Percentiles rank a stretch among this genome's conserved stretches.
These are phyloP conservation scores for Dolichomitus sp. DNA, from an alignment of 2,888 invertebrate genomes.

Conservation along the genomic window DNA sequence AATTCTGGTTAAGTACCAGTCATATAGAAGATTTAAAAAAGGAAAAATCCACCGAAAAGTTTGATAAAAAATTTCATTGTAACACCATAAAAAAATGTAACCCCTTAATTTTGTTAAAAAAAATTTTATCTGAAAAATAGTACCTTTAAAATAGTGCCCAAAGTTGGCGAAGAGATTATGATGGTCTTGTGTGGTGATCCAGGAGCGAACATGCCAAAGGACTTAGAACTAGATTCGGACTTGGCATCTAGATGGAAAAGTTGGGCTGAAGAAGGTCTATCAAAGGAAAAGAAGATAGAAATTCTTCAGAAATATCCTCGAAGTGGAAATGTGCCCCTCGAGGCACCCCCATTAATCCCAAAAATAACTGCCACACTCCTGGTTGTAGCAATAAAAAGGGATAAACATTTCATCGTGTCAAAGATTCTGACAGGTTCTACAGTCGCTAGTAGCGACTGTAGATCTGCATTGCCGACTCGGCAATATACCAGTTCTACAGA, in stretches of 20 bases:
- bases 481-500: too few species aligned
- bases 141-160: too few species aligned
- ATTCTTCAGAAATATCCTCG: slow-evolving; percentile 59
- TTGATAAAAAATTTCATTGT: too few species aligned
- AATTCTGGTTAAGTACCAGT: too few species aligned
- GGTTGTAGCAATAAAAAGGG: slow-evolving; percentile 55
- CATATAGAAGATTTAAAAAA: too few species aligned
- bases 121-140: too few species aligned
- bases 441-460: too few species aligned
- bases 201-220: slow-evolving; percentile 13
- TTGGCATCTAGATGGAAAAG: slow-evolving; percentile 49
- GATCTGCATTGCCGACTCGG: too few species aligned
- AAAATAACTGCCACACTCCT: slow-evolving; percentile 58
- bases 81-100: too few species aligned
- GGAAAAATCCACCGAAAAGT: too few species aligned
- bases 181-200: slow-evolving; percentile 59
- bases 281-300: slow-evolving; percentile 47
- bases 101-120: too few species aligned
- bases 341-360: slow-evolving; percentile 55
- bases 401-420: slow-evolving; percentile 46
- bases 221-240: slow-evolving; percentile 47
- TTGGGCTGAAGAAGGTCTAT: slow-evolving; percentile 24
- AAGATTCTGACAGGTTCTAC: slow-evolving; percentile 58
- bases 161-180: slow-evolving; percentile 41
- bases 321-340: slow-evolving; percentile 54